Evolutionary conservation across 2,888 invertebrate genomes (phyloP), one percentile per base, ranked within the genome.

Genomic region (Volucella inflata): DNA sequence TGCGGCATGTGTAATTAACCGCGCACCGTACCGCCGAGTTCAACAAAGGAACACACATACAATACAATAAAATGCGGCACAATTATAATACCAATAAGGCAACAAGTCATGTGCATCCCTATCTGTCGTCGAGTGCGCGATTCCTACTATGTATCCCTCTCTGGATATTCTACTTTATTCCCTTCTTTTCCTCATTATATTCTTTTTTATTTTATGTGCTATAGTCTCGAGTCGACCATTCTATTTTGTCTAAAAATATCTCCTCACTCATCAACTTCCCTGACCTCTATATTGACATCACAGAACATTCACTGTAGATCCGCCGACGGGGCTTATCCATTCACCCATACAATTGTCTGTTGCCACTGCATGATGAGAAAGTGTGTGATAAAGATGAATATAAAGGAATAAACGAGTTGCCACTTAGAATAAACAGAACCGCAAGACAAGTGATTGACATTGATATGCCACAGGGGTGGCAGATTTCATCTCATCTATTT

Each of bases 1-100:
- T 79, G 79, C 55, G 75, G 70, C 79, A 79, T 76, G 84, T 71
- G 71, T 85, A 85, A 85, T 85, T 85, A 80, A 85, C 84, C 84
- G 70, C 83, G 50, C 72, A 72, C 10, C 60, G 30, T 48, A 71
- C 11, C 6, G 30, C 30, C 30, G 30, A 30, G 30, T 30, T 36
- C 67, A 60, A 21, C 10, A 50, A n/a, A 60, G 8, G 40, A 14
- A 70, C 38, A 53, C 30, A 36, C 50, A 51, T 42, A 64, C 42
- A 57, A 30, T 30, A 30, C 30, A 30, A 30, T 30, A 30, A 6
- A 6, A 6, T 30, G 30, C 30, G 30, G 6, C 30, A 70, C 79
- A 71, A 71, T 74, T 74, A 75, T 75, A 70, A 64, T 44, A 70
- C 60, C 75, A 71, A 79, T 80, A 71, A 60, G 70, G 75, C 75